A percentile compares a stretch with the other conserved stretches of the same genome.
These are phyloP conservation scores for Anas acuta DNA, from an alignment of 2,797 vertebrate species.

Conservation along the genomic window DNA sequence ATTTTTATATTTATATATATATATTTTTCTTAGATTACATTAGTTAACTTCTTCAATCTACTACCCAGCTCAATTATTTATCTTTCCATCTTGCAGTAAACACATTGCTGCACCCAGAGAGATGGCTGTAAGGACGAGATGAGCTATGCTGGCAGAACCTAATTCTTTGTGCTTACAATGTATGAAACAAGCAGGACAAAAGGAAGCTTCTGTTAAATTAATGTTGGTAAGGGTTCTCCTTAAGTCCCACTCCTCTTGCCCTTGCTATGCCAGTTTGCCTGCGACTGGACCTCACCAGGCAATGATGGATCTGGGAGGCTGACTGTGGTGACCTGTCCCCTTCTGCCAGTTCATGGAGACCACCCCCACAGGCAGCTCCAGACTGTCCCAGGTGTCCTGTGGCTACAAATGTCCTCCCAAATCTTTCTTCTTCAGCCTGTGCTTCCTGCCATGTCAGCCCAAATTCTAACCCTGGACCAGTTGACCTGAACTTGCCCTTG, in stretches of 20 bases:
- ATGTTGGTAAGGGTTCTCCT: not conserved
- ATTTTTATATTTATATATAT: not conserved
- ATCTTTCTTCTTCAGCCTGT: not conserved
- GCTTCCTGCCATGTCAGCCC: not conserved
- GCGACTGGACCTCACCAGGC: not conserved
- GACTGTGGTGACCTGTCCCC: not conserved
- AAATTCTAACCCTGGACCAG: not conserved
- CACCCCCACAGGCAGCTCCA: not conserved
- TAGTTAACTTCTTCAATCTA: not conserved
- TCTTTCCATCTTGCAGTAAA: not conserved
- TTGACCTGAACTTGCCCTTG: not conserved
- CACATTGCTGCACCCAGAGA: not conserved
- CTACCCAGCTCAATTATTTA: not conserved
- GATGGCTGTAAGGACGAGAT: not conserved
- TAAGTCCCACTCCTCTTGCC: not conserved
- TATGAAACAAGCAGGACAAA: not conserved
- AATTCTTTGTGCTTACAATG: not conserved
- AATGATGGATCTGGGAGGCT: not conserved
- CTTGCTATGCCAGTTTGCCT: not conserved
- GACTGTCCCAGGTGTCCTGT: rapidly evolving
- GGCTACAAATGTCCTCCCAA: not conserved
- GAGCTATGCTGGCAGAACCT: not conserved
- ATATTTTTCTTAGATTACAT: not conserved
- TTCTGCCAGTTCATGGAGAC: not conserved
- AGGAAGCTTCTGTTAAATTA: not conserved